A percentile compares a stretch with the other conserved stretches of the same genome.
These are phyloP conservation scores for Chionodraco myersi DNA, from an alignment of 2,113 vertebrate species.

Conservation along the genomic window DNA sequence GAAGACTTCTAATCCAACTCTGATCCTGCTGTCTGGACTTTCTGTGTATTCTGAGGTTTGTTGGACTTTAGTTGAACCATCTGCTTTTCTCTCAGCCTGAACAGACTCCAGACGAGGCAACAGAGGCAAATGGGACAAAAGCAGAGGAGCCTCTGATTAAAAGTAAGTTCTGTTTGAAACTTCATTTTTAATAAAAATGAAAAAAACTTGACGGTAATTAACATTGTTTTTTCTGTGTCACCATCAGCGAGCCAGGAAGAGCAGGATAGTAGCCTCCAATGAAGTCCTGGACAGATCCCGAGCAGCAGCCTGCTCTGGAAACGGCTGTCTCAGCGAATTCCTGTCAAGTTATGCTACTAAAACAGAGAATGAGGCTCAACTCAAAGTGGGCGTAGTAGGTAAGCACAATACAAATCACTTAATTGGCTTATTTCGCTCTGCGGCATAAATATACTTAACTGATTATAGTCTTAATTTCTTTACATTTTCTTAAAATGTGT, in stretches of 20 bases:
- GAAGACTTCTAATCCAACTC: slow-evolving; percentile 85
- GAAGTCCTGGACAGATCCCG: slow-evolving; percentile 73
- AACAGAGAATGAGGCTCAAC: slow-evolving; percentile 64
- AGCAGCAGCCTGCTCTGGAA: slow-evolving; percentile 82
- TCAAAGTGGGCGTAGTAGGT: slow-evolving; percentile 93
- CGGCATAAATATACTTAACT: no score
- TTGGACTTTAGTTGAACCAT: neutral
- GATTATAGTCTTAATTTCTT: neutral
- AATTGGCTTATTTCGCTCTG: neutral
- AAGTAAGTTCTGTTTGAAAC: slow-evolving; percentile 39
- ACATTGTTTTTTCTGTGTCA: neutral
- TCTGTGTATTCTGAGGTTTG: neutral
- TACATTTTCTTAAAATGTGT: neutral
- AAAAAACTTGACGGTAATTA: neutral
- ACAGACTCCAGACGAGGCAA: slow-evolving; percentile 15
- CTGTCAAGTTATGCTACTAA: slow-evolving; percentile 77
- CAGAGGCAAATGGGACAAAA: neutral
- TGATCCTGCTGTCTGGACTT: slow-evolving; percentile 69
- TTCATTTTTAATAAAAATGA: neutral
- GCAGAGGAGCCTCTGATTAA: neutral
- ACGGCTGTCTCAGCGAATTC: slow-evolving; percentile 82
- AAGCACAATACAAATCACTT: slow-evolving; percentile 40
- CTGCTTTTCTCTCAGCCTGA: slow-evolving; percentile 51
- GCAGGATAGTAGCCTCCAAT: slow-evolving; percentile 52
- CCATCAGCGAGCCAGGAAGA: no score